phyloP scores from a whole-genome alignment of 2,888 invertebrate species.

The Actias luna region DNA sequence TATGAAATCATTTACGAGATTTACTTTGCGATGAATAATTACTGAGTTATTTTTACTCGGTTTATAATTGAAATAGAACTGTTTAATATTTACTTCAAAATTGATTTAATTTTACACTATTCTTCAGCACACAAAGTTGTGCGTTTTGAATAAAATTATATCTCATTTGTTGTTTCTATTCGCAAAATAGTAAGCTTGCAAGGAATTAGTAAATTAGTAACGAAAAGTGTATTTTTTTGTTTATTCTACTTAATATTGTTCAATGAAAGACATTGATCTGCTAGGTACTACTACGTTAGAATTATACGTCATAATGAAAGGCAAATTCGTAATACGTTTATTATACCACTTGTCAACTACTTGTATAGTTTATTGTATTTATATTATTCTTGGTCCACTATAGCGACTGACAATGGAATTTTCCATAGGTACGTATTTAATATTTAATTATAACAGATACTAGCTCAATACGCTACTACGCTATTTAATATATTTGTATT shows the following conservation, averaged over 20 bases:
- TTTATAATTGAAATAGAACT: background rate
- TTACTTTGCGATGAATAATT: conserved; percentile 18
- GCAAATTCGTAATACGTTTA: background rate
- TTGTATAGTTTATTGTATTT: background rate
- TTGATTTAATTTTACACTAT: background rate
- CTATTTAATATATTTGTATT: background rate
- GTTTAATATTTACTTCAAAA: background rate
- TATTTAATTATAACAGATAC: background rate
- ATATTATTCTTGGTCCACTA: background rate
- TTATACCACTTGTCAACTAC: background rate
- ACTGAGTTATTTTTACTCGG: background rate
- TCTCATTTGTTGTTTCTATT: background rate
- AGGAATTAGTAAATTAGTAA: too few species aligned
- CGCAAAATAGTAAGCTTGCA: background rate
- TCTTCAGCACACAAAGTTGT: background rate
- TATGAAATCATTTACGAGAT: conserved; percentile 37
- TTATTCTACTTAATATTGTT: background rate
- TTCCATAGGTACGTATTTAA: background rate
- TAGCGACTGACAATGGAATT: background rate
- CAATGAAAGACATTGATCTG: background rate
- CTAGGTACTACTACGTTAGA: too few species aligned
- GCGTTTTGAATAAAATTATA: background rate
- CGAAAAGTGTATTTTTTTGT: background rate
- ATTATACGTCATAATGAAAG: background rate
- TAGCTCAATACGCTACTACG: too few species aligned